phyloP scores from a whole-genome alignment of 2,113 vertebrate genomes.

The Sylvilagus bachmani region DNA sequence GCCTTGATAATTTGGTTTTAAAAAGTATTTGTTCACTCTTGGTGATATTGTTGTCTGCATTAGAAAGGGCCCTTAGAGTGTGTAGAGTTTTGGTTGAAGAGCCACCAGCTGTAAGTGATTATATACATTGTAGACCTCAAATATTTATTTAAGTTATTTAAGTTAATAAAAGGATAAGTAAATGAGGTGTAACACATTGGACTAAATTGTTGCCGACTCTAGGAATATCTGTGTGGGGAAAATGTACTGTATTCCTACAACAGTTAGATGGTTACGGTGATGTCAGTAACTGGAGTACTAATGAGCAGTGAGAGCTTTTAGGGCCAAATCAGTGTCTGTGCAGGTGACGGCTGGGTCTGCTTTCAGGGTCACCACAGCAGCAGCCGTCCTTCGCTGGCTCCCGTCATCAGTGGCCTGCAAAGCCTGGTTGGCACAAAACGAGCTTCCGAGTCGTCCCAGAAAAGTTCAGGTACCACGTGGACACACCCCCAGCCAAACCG shows the following conservation, averaged over 20 bases:
- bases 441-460: conserved; percentile 83
- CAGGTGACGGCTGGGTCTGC: conserved; percentile 18
- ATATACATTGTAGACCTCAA: neutral
- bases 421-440: conserved; percentile 87
- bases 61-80: neutral
- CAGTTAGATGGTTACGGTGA: neutral
- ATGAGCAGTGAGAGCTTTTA: neutral
- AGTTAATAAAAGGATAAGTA: neutral
- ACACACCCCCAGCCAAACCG: neutral
- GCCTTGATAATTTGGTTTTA: neutral
- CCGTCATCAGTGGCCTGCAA: conserved; percentile 85
- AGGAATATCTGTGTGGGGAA: conserved; percentile 14
- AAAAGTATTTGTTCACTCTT: neutral
- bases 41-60: neutral
- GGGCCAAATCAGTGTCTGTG: neutral
- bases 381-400: conserved; percentile 85
- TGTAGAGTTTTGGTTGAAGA: neutral
- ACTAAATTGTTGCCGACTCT: neutral
- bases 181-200: neutral
- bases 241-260: neutral
- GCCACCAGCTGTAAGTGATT: neutral
- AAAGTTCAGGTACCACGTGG: conserved; percentile 85
- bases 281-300: neutral
- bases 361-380: conserved; percentile 90
- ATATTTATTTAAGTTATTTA: conserved; percentile 33